These are phyloP conservation scores for Drosophila bocki DNA, from an alignment of 1,140 invertebrate species.

Conservation along the genomic window DNA sequence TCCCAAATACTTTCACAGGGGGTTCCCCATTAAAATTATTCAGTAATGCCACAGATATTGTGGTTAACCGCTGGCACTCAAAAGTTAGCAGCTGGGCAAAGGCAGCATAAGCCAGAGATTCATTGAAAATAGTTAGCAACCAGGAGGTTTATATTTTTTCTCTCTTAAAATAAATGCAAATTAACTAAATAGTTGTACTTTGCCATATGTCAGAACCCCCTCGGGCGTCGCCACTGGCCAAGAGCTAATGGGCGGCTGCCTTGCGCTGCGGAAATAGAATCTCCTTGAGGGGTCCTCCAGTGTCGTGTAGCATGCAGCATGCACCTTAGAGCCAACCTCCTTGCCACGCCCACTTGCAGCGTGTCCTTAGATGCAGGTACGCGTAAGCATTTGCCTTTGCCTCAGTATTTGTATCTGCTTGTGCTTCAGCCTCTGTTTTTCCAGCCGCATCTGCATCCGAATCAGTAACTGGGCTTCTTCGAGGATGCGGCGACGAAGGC, in stretches of 20 bases:
- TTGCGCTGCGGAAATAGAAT: conserved; percentile 77
- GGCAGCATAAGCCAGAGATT: no score
- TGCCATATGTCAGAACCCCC: conserved; percentile 18
- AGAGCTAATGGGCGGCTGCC: conserved; percentile 63
- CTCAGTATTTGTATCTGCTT: conserved; percentile 36
- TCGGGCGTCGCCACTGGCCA: conserved; percentile 29
- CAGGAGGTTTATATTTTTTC: not conserved
- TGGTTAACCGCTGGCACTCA: conserved; percentile 5
- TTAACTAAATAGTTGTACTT: not conserved
- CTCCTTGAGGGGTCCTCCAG: conserved; percentile 58
- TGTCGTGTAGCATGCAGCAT: conserved; percentile 1
- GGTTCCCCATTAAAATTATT: conserved; percentile 4
- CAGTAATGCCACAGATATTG: conserved; percentile 16
- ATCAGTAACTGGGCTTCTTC: conserved; percentile 50
- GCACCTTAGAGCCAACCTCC: conserved; percentile 3
- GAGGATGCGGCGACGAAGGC: conserved; percentile 31
- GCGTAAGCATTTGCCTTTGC: conserved; percentile 66
- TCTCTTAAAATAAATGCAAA: not conserved
- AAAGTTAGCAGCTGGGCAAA: conserved; percentile 8
- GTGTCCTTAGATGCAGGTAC: conserved; percentile 67
- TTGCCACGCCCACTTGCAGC: conserved; percentile 17
- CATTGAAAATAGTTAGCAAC: not conserved
- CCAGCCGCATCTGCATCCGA: conserved; percentile 49
- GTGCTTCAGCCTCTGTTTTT: conserved; percentile 41
- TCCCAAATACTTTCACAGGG: conserved; percentile 16